Percentiles rank a stretch among this genome's conserved stretches.
Conservation (phyloP, 2,797 vertebrate species). For the Acipenser ruthenus region DNA sequence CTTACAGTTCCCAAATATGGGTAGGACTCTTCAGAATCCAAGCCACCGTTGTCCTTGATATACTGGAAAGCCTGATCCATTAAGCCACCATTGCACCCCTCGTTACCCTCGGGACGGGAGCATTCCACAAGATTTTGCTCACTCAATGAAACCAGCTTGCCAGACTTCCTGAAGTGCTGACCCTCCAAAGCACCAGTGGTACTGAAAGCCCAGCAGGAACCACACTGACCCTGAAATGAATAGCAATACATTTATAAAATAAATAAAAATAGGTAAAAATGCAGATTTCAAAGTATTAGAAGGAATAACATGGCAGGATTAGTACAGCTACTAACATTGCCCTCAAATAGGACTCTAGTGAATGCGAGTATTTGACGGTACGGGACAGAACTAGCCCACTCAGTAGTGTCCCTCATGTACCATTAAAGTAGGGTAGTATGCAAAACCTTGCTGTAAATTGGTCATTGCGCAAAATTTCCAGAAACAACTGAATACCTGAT, state of each 20-base stretch:
- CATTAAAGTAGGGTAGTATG: too few relatives aligned
- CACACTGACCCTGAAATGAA: slow-evolving; percentile 73
- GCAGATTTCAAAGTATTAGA: not conserved
- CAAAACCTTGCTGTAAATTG: too few relatives aligned
- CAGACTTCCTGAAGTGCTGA: slow-evolving; percentile 74
- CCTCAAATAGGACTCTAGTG: too few relatives aligned
- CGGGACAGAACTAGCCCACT: too few relatives aligned
- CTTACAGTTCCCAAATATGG: slow-evolving; percentile 77
- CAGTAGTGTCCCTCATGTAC: too few relatives aligned
- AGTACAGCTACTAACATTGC: not conserved
- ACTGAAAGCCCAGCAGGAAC: slow-evolving; percentile 96
- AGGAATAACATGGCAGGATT: not conserved
- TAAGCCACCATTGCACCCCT: slow-evolving; percentile 83
- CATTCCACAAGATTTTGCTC: slow-evolving; percentile 96
- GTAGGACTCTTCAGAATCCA: slow-evolving; percentile 84
- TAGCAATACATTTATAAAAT: too few relatives aligned
- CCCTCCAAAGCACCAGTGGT: slow-evolving; percentile 85
- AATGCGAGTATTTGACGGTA: too few relatives aligned
- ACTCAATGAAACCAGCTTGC: slow-evolving; percentile 75
- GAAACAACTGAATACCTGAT: slow-evolving; percentile 63
- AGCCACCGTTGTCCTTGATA: slow-evolving; percentile 72
- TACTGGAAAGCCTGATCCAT: slow-evolving; percentile 92
- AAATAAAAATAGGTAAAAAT: not conserved
- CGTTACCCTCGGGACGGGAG: slow-evolving; percentile 76
- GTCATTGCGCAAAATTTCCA: too few relatives aligned